Evolutionary conservation across 2,113 vertebrate genomes (phyloP).

Genomic region (Bostrychus sinensis): DNA sequence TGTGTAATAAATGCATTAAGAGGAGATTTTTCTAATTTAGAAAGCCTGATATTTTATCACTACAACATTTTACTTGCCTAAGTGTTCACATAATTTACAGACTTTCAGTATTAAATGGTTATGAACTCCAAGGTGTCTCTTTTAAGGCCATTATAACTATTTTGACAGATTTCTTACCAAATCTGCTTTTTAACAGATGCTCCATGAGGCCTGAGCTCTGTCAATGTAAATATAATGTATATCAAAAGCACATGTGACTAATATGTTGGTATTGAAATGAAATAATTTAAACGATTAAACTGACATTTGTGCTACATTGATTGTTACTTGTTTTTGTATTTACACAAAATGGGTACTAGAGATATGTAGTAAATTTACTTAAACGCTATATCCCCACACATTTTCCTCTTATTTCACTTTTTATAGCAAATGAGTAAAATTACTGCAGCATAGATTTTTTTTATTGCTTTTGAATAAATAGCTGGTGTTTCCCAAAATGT

Average conservation of each 20-base stretch:
- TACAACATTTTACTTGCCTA: constrained; percentile 9
- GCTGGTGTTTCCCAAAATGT: too few relatives aligned
- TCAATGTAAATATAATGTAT: constrained; percentile 43
- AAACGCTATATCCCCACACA: neutral
- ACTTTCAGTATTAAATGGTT: constrained; percentile 25
- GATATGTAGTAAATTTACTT: neutral
- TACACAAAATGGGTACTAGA: too few relatives aligned
- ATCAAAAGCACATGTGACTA: constrained; percentile 21
- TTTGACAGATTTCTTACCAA: constrained; percentile 27
- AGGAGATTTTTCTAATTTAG: constrained; percentile 40
- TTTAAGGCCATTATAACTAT: constrained; percentile 12
- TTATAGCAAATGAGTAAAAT: too few relatives aligned
- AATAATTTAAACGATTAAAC: constrained; percentile 70
- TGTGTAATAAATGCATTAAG: constrained; percentile 11
- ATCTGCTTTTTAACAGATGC: constrained; percentile 11
- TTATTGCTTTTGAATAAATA: too few relatives aligned
- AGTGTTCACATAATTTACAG: constrained; percentile 16
- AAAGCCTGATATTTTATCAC: constrained; percentile 34
- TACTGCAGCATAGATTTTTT: too few relatives aligned
- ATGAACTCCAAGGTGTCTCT: constrained; percentile 6
- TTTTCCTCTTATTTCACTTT: too few relatives aligned
- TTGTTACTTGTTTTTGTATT: neutral
- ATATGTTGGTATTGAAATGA: constrained; percentile 33
- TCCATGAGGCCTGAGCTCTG: constrained; percentile 25
- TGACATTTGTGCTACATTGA: constrained; percentile 39